Evolutionary conservation across 2,113 vertebrate species (phyloP), one percentile per base, ranked within the genome.

Genomic region (Aspiorhynchus laticeps): DNA sequence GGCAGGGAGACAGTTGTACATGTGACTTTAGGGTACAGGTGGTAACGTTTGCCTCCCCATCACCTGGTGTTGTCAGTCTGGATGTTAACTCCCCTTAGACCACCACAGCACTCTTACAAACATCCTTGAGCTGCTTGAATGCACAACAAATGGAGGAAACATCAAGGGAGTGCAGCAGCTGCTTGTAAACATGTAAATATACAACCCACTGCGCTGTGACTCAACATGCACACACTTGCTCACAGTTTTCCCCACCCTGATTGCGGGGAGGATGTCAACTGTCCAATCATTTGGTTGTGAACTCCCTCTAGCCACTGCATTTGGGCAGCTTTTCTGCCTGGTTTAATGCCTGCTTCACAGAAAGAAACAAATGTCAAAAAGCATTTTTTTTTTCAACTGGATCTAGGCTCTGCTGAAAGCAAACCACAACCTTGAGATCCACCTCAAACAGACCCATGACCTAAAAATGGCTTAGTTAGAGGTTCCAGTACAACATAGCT

Each of bases 111-210:
- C 43, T 51, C 51, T 79, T 63, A 80, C 51, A 33, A 81, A 84
- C 82, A 84, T 74, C 19, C 28, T 53, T 38, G 38, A 33, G 12
- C 84, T 84, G 90, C 91, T 90, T 89, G 88, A 86, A 87, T 90
- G 89, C 89, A 91, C 89, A 94, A 93, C 95, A 95, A 96, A 95
- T 95, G 93, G 94, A 89, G 90, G 93, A 94, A 95, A 95, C 94
- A 94, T 94, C 90, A 94, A 93, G 93, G 92, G 93, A 93, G 92
- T 92, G 90, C 88, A 94, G 92, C 95, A 96, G 95, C 95, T 96
- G 94, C 94, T 95, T 90, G 93, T 95, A 95, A 96, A 95, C 94
- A 95, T 91, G 91, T 93, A 94, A 95, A 94, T 93, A 91, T 91
- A 93, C 90, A 92, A 91, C 95, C 89, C 92, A 92, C 91, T 92